Conservation (phyloP, 2,888 invertebrate species). For the Busseola fusca region DNA sequence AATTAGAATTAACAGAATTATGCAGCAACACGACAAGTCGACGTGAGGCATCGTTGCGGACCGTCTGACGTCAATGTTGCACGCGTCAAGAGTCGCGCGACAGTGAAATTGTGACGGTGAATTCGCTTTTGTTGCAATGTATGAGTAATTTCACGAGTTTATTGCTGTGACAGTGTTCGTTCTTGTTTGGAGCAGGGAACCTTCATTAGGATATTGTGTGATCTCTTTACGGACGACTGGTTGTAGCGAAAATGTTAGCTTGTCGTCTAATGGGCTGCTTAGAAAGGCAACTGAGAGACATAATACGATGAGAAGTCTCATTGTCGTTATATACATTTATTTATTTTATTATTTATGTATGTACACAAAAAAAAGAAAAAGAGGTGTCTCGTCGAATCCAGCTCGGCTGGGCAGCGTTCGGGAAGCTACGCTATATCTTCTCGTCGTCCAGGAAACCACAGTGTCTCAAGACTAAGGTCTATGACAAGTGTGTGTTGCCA, state of each 20-base stretch:
- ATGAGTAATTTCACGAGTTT: constrained; percentile 56
- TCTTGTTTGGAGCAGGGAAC: constrained; percentile 33
- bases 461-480: no score
- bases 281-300: background rate
- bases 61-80: constrained; percentile 50
- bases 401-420: no score
- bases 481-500: no score
- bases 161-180: constrained; percentile 21
- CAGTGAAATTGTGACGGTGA: constrained; percentile 53
- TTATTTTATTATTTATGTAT: no score
- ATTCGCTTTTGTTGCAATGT: constrained; percentile 57
- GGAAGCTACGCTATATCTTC: no score
- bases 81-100: constrained; percentile 59
- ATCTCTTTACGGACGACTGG: background rate
- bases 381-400: no score
- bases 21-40: constrained; percentile 40
- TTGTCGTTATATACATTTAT: background rate
- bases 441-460: no score
- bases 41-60: constrained; percentile 44
- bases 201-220: background rate
- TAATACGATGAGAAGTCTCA: background rate
- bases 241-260: background rate
- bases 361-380: no score
- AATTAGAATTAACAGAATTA: constrained; percentile 41
- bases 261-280: background rate